These are phyloP conservation scores for Rhinophrynus dorsalis DNA, from an alignment of 2,797 vertebrate genomes.

Conservation along the genomic window DNA sequence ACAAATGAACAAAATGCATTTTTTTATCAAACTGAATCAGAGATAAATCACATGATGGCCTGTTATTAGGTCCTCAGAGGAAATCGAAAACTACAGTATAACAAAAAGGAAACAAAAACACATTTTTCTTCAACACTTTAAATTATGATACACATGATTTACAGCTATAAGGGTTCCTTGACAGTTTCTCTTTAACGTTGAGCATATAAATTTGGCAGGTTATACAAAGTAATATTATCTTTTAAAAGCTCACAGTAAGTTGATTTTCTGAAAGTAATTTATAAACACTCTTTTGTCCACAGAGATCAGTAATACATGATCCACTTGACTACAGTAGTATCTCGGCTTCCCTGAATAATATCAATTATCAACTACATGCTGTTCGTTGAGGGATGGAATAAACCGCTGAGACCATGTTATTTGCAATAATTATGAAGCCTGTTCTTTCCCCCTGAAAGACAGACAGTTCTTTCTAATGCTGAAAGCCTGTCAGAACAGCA, in stretches of 20 bases:
- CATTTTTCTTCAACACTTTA: no score
- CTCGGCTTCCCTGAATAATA: conserved; percentile 35
- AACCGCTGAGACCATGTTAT: conserved; percentile 39
- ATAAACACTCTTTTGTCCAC: conserved; percentile 18
- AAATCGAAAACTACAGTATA: no score
- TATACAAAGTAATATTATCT: neutral
- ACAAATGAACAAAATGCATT: no score
- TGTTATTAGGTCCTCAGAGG: no score
- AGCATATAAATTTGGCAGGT: no score
- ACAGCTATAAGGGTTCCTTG: no score
- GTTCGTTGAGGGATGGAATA: conserved; percentile 28
- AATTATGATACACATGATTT: no score
- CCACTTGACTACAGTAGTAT: conserved; percentile 22
- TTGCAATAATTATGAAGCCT: conserved; percentile 41
- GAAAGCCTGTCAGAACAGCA: conserved; percentile 41
- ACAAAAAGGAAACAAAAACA: no score
- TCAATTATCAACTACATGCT: conserved; percentile 43
- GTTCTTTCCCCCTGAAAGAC: conserved; percentile 30
- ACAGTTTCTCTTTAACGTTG: no score
- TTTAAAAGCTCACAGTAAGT: neutral
- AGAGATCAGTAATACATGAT: conserved; percentile 24
- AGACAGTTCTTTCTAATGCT: conserved; percentile 32
- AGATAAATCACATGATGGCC: no score
- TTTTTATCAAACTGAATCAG: no score
- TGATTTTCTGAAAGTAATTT: conserved; percentile 19